Percentiles rank a stretch among this genome's conserved stretches.
Conservation (phyloP, 2,888 invertebrate species). For the Cantharis rufa region DNA sequence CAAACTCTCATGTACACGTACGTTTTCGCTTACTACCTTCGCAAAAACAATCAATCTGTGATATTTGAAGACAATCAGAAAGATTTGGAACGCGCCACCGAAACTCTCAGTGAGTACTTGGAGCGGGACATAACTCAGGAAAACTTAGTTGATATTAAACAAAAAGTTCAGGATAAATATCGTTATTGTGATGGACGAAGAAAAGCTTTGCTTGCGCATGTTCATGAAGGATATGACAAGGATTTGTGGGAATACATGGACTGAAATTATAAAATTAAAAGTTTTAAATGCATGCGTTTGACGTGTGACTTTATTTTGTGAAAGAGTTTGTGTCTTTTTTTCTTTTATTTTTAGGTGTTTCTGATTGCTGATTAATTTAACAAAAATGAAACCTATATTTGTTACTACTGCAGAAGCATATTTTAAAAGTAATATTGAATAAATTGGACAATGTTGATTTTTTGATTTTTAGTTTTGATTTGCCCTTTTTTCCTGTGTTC, state of each 20-base stretch:
- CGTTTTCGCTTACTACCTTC: constrained; percentile 98
- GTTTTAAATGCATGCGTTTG: constrained; percentile 5
- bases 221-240: constrained; percentile 98
- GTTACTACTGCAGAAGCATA: constrained; percentile 10
- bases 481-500: neutral
- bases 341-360: neutral
- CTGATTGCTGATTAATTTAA: neutral
- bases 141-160: constrained; percentile 96
- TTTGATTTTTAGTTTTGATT: neutral
- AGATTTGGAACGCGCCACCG: constrained; percentile 98
- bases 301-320: constrained; percentile 6
- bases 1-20: constrained; percentile 99
- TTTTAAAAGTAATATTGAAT: neutral
- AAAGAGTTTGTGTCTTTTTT: neutral
- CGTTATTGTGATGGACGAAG: constrained; percentile 97
- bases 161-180: constrained; percentile 98
- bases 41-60: constrained; percentile 97
- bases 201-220: constrained; percentile 93
- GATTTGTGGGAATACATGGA: constrained; percentile 97
- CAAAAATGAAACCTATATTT: constrained; percentile 16
- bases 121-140: constrained; percentile 97
- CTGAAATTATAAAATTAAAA: constrained; percentile 54
- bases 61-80: constrained; percentile 99
- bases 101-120: constrained; percentile 95
- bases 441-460: neutral